A percentile compares a stretch with the other conserved stretches of the same genome.
Conservation (phyloP, 2,113 vertebrate species). For the Gadus chalcogrammus region DNA sequence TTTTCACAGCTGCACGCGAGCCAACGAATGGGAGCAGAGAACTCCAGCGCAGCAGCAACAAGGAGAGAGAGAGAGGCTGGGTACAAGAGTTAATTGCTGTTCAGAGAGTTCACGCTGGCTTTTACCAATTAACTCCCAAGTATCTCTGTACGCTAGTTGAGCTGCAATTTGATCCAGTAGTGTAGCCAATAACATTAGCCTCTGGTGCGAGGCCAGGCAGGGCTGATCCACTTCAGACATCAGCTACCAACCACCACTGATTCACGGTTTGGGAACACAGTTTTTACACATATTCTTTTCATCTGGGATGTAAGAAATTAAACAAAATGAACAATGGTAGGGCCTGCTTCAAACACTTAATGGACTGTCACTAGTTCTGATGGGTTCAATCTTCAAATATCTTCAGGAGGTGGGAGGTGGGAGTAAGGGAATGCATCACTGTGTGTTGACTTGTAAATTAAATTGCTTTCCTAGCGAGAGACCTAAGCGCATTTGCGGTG, state of each 20-base stretch:
- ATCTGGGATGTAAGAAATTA: no score
- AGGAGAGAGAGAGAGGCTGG: neutral
- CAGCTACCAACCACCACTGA: conserved; percentile 33
- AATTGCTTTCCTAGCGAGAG: conserved; percentile 63
- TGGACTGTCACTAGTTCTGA: no score
- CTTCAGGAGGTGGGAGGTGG: conserved; percentile 41
- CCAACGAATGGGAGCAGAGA: neutral
- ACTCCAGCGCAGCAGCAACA: neutral
- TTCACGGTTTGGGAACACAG: conserved; percentile 31
- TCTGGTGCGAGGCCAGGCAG: neutral
- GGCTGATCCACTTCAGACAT: conserved; percentile 24
- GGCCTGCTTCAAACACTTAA: no score
- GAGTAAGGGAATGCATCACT: conserved; percentile 53
- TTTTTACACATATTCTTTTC: neutral
- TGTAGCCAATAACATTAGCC: conserved; percentile 45
- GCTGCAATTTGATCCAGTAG: conserved; percentile 32
- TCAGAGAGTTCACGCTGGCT: conserved; percentile 34
- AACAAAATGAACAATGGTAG: no score
- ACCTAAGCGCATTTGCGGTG: conserved; percentile 64
- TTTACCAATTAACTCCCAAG: conserved; percentile 35
- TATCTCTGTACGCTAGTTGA: neutral
- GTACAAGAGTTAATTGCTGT: conserved; percentile 17
- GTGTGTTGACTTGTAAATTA: conserved; percentile 63
- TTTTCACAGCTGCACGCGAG: neutral
- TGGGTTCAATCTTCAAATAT: conserved; percentile 46